Evolutionary conservation across 1,140 invertebrate genomes (phyloP).

Genomic region (Arion vulgaris): DNA sequence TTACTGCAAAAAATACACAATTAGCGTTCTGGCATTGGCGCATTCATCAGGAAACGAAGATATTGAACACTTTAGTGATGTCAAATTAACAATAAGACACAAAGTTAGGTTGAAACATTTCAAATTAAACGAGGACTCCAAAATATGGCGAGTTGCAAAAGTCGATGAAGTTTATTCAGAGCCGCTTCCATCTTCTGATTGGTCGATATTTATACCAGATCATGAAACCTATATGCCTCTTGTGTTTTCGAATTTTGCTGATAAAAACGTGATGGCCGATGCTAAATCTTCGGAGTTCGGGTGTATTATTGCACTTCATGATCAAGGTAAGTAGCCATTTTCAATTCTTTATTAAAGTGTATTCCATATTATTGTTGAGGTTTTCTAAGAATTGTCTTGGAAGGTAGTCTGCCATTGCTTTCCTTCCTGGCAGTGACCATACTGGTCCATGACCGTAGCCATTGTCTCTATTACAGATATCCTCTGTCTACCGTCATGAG

Average conservation of each 20-base stretch:
- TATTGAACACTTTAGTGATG: no score
- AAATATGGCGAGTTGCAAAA: conserved; percentile 88
- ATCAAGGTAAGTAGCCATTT: conserved; percentile 31
- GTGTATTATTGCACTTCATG: conserved; percentile 24
- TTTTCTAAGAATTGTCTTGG: no score
- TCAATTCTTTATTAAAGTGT: no score
- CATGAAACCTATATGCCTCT: conserved; percentile 93
- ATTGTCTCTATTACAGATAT: no score
- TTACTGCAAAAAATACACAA: conserved; percentile 94
- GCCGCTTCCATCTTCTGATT: conserved; percentile 84
- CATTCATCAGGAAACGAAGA: conserved; percentile 85
- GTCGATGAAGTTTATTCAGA: conserved; percentile 92
- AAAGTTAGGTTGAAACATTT: conserved; percentile 86
- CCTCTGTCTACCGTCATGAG: no score
- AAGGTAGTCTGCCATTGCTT: no score
- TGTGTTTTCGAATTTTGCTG: conserved; percentile 84
- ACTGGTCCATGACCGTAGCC: no score
- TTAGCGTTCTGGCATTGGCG: conserved; percentile 95
- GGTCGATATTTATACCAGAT: conserved; percentile 94
- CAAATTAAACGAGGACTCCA: conserved; percentile 87
- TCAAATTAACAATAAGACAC: no score
- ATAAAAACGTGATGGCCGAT: conserved; percentile 37
- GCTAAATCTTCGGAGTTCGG: conserved; percentile 5
- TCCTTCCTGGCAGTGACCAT: no score
- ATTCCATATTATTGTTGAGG: no score